Evolutionary conservation across 2,113 vertebrate species (phyloP).

Genomic region (Actenoides hombroni): DNA sequence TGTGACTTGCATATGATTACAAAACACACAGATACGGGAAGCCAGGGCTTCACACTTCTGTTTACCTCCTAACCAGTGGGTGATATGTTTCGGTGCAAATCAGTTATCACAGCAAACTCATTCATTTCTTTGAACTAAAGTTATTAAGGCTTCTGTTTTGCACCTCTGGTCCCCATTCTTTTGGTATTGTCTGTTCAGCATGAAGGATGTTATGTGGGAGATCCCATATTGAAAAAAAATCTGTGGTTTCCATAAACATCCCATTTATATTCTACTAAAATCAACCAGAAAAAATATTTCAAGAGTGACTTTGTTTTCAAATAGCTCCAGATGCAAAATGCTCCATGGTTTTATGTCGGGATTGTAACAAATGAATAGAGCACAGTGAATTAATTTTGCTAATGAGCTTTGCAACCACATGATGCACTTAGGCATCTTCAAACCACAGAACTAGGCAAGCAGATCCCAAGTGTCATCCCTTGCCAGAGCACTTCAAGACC

Average conservation of each 20-base stretch:
- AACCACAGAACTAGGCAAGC: background rate
- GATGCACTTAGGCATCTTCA: constrained; percentile 33
- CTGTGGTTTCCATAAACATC: background rate
- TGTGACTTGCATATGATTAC: background rate
- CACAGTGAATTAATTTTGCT: constrained; percentile 61
- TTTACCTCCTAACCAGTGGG: background rate
- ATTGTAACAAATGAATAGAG: constrained; percentile 42
- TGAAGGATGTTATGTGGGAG: background rate
- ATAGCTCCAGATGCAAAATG: constrained; percentile 22
- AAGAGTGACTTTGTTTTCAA: constrained; percentile 14
- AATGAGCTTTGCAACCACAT: constrained; percentile 50
- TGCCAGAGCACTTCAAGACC: constrained; percentile 13
- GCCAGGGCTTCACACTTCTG: background rate
- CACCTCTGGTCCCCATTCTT: background rate
- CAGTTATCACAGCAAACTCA: background rate
- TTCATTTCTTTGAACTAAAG: background rate
- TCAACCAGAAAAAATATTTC: background rate
- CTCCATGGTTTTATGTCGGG: constrained; percentile 28
- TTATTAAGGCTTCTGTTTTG: background rate
- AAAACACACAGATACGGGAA: background rate
- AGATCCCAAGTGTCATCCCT: constrained; percentile 14
- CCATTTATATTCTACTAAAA: background rate
- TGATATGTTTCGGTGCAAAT: background rate
- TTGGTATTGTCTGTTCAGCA: background rate
- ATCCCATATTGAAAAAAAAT: background rate